Base-by-base conservation (phyloP, 2,888 invertebrate species). In the Cristatella mucedo region DNA sequence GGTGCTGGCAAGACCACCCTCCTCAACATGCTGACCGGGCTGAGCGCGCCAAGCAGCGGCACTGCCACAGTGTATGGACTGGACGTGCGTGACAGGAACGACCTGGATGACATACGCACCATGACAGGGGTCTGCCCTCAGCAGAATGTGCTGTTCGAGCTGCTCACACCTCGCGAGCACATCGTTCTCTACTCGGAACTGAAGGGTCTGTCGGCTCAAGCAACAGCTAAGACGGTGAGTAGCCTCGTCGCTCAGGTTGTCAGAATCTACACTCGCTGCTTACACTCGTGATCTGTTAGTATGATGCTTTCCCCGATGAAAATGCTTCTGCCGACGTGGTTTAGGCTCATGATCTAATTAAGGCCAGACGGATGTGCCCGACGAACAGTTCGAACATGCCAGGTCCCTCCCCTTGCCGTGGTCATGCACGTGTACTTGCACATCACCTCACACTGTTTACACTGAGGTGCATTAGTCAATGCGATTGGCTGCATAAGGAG, bases 61-160 rank as follows among this genome's bases (percentile, higher is more conserved):
- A 48, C 51, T 18, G 65, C 61, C 4, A 47, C 46, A 6, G 53
- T 68, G 21, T 52, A 55, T 43, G 63, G 62, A 18, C 41, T 54
- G 60, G 53, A 77, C 80, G 33, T 21, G 53, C 75, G 77, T 49
- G 76, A 82, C 56, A 74, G 77, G 2, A 75, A 76, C 49, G 80
- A 81, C 55, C 76, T 82, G 78, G 73, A 74, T 47, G 74, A 76
- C 60, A 78, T 84, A 38, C 72, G 82, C 7, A 73, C 76, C 54
- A 80, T 81, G 77, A 82, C 80, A 0, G 84, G 84, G 0, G 79
- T 84, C 4, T 85, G 85, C 63, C 82, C 83, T 0, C 84, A 85
- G 58, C 80, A 82, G 54, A 82, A 85, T 52, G 79, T 83, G 5
- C 71, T 84, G 3, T 83, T 83, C 56, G 80, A 82, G 54, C 68